A percentile compares a stretch with the other conserved stretches of the same genome.
Conservation (phyloP, 2,888 invertebrate genomes). For the Carcina quercana region DNA sequence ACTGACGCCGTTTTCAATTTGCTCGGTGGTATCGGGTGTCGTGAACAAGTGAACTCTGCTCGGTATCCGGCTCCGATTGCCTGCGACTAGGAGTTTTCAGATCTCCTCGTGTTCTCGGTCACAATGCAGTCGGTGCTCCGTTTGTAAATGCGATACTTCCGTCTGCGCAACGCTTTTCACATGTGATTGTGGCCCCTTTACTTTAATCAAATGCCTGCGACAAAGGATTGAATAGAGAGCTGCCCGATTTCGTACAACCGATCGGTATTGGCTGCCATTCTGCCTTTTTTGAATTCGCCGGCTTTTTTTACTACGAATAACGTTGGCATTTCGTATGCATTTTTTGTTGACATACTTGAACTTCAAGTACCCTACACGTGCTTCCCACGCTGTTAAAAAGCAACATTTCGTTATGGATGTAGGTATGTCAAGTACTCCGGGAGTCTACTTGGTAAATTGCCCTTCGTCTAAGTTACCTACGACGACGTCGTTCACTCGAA, state of each 20-base stretch:
- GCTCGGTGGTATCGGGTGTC: conserved; percentile 41
- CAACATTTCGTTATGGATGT: conserved; percentile 11
- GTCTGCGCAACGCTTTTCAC: conserved; percentile 53
- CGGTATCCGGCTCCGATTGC: conserved; percentile 53
- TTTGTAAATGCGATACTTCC: conserved; percentile 75
- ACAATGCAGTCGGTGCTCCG: conserved; percentile 65
- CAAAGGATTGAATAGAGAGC: conserved; percentile 71
- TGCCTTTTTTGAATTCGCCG: conserved; percentile 51
- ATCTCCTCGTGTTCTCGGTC: conserved; percentile 21
- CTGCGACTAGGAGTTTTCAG: conserved; percentile 43
- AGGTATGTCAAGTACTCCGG: no score
- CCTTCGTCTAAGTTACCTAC: conserved; percentile 2
- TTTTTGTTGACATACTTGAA: conserved; percentile 20
- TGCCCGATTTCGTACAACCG: conserved; percentile 59
- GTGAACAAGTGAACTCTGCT: conserved; percentile 41
- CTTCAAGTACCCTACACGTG: conserved; percentile 15
- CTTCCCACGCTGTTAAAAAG: conserved; percentile 15
- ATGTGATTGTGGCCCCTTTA: conserved; percentile 68
- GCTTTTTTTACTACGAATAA: conserved; percentile 42
- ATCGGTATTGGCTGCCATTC: conserved; percentile 62
- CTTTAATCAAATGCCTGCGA: conserved; percentile 70
- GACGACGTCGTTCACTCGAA: conserved; percentile 9
- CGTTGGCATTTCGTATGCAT: conserved; percentile 8
- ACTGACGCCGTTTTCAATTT: conserved; percentile 44
- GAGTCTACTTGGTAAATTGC: conserved; percentile 8